phyloP scores from a whole-genome alignment of 2,797 vertebrate genomes.

The Pagetopsis macropterus region DNA sequence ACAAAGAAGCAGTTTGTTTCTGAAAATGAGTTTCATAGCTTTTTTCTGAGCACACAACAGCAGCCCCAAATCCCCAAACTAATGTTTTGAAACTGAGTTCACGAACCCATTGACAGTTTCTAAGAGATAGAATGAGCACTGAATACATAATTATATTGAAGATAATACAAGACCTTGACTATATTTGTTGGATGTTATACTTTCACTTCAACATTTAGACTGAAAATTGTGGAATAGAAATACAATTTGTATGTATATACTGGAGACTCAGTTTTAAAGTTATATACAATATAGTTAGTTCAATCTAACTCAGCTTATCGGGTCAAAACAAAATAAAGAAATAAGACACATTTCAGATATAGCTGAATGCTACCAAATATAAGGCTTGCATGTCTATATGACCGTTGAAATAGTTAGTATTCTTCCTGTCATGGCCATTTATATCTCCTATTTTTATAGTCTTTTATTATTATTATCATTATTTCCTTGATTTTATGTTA shows the following conservation, averaged over 20 bases:
- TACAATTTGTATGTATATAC: background rate
- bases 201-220: background rate
- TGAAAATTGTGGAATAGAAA: background rate
- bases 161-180: background rate
- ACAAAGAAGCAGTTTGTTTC: conserved; percentile 10
- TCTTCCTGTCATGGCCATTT: background rate
- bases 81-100: conserved; percentile 9
- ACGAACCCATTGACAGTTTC: background rate
- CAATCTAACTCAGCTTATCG: background rate
- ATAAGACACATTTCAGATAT: background rate
- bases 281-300: background rate
- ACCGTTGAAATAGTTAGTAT: background rate
- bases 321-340: background rate
- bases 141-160: too few relatives aligned
- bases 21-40: background rate
- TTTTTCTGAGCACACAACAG: background rate
- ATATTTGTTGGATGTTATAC: background rate
- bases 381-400: background rate
- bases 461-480: too few relatives aligned
- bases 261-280: background rate
- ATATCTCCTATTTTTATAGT: too few relatives aligned
- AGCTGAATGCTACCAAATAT: background rate
- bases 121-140: background rate
- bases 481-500: too few relatives aligned
- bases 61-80: background rate